Evolutionary conservation across 2,797 vertebrate species (phyloP), one percentile per base, ranked within the genome.

Genomic region (Silurus lanzhouensis): DNA sequence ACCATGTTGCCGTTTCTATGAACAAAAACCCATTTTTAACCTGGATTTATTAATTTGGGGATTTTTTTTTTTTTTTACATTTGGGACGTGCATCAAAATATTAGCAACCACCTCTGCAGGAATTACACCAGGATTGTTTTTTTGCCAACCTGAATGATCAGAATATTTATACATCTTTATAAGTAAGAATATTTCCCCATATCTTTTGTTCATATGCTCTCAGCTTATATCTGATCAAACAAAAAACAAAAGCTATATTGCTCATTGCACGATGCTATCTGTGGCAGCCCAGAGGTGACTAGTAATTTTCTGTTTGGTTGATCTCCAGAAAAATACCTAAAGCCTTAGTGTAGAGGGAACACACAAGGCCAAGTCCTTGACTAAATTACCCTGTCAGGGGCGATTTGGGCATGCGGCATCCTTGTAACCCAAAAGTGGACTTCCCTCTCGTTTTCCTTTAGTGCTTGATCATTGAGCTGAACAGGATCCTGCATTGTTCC

Each of bases 381-480:
- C 70, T 25, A 87, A 87, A 87, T 87, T 76, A 84, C 83, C 55
- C 83, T 87, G 86, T 87, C 86, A 87, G 68, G 72, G 83, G 17
- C 9, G 60, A 84, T 87, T 84, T 84, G 77, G 78, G 70, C 83
- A 79, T 81, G 61, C 17, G 1, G 61, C 14, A 31, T 87, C 58
- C 85, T 66, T 68, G 44, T 58, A 70, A 48, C 76, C 58, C 58
- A 60, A 84, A 84, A 60, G 67, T 61, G 77, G 31, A 55, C 61
- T 75, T 76, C 22, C 25, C 52, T 63, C 44, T 19, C 71, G 48
- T 67, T 71, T 81, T 52, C 52, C 25, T 31, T 81, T 75, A 76
- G 70, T 44, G 81, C 74, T 85, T 67, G 31, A 57, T 72, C 80
- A 20, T 38, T 82, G 46, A 81, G 85, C 61, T 81, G 79, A 81